Conservation (phyloP, 1,140 invertebrate species). For the Leptestheria dahalacensis region DNA sequence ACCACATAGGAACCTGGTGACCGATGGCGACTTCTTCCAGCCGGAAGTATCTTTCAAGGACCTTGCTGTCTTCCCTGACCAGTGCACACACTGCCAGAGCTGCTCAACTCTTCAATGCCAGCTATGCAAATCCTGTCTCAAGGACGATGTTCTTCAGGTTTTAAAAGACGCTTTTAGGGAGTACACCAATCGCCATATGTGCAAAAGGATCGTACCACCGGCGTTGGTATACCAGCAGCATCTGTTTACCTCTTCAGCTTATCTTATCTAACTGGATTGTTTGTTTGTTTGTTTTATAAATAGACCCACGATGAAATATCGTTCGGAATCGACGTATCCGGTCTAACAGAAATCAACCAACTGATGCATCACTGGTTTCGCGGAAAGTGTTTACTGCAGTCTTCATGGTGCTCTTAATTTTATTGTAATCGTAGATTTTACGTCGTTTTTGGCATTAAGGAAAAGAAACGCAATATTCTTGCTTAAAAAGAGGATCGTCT, state of each 20-base stretch:
- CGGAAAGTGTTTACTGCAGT: conserved; percentile 60
- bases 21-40: conserved; percentile 31
- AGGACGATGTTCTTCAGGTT: conserved; percentile 36
- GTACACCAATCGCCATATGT: conserved; percentile 58
- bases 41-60: conserved; percentile 56
- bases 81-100: conserved; percentile 45
- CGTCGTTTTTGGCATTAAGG: too few species aligned
- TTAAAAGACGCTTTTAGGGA: conserved; percentile 55
- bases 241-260: neutral
- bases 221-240: conserved; percentile 45
- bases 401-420: conserved; percentile 42
- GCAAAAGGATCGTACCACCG: conserved; percentile 62
- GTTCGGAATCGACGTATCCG: conserved; percentile 27
- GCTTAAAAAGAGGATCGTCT: too few species aligned
- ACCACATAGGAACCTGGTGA: too few species aligned
- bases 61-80: conserved; percentile 53
- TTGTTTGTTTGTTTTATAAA: conserved; percentile 25
- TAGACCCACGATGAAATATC: conserved; percentile 29
- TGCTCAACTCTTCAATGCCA: conserved; percentile 51
- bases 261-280: too few species aligned
- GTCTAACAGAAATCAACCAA: conserved; percentile 42
- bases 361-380: conserved; percentile 62
- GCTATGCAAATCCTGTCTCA: conserved; percentile 61
- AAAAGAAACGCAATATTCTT: too few species aligned
- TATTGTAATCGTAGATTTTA: conserved; percentile 1